Evolutionary conservation across 23 tunicate species (phyloP).

Genomic region (Halocynthia aurantium): DNA sequence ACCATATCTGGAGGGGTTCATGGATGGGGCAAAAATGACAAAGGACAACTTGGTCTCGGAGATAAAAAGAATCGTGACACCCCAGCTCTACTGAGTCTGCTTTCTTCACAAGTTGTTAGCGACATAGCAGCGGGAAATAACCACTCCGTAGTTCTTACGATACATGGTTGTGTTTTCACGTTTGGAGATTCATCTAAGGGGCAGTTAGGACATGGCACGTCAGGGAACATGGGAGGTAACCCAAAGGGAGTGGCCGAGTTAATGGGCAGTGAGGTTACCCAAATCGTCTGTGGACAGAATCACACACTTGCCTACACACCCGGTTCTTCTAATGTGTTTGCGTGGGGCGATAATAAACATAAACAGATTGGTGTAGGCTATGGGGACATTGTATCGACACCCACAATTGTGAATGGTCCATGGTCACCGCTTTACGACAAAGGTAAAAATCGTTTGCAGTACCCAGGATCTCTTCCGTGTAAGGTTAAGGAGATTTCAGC

Average conservation of each 20-base stretch:
- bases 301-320: conserved; percentile 59
- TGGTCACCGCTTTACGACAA: neutral
- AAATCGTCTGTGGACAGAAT: conserved; percentile 57
- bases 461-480: too few species aligned
- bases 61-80: conserved; percentile 21
- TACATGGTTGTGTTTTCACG: conserved; percentile 60
- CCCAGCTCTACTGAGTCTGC: conserved; percentile 37
- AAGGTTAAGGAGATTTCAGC: conserved; percentile 37
- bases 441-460: neutral
- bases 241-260: conserved; percentile 75
- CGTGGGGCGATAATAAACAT: conserved; percentile 49
- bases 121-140: conserved; percentile 56
- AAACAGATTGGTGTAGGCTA: conserved; percentile 55
- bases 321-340: conserved; percentile 30
- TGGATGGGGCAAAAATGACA: conserved; percentile 92
- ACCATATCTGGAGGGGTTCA: conserved; percentile 74
- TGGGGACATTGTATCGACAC: neutral
- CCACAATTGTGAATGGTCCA: neutral
- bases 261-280: conserved; percentile 70
- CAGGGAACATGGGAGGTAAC: neutral
- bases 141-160: conserved; percentile 62
- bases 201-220: conserved; percentile 77
- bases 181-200: conserved; percentile 79
- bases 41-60: conserved; percentile 88
- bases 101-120: conserved; percentile 32